Evolutionary conservation across 2,888 invertebrate genomes (phyloP).

Genomic region (Mellilla xanthometata): DNA sequence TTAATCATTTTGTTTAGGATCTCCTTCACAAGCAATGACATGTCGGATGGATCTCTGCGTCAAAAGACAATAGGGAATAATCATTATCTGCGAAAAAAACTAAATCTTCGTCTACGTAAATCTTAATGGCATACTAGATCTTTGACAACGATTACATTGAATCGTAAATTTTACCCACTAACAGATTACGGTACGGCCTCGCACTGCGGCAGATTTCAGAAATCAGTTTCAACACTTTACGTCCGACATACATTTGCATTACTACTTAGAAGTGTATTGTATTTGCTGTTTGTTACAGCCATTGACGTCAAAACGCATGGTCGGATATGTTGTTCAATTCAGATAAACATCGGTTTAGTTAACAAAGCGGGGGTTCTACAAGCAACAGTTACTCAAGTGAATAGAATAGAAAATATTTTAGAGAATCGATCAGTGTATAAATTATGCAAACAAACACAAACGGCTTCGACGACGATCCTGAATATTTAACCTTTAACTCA

Average conservation of each 20-base stretch:
- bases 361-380: conserved; percentile 31
- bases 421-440: conserved; percentile 70
- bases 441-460: conserved; percentile 65
- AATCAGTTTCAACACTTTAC: background rate
- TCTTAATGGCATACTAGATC: no score
- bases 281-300: conserved; percentile 7
- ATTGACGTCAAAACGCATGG: conserved; percentile 43
- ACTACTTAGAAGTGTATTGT: conserved; percentile 3
- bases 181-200: background rate
- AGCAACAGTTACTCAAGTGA: conserved; percentile 35
- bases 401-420: no score
- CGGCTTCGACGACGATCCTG: conserved; percentile 41
- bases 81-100: no score
- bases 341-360: conserved; percentile 52
- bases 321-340: conserved; percentile 49
- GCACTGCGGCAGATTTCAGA: background rate
- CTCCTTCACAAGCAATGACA: conserved; percentile 13
- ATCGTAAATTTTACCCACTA: no score
- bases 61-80: no score
- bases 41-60: no score
- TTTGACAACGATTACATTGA: no score
- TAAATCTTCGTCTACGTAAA: no score
- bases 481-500: conserved; percentile 68
- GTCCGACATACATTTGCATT: conserved; percentile 2
- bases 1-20: conserved; percentile 9